Conservation (phyloP, 1,140 invertebrate genomes). For the Drosophila biarmipes region DNA sequence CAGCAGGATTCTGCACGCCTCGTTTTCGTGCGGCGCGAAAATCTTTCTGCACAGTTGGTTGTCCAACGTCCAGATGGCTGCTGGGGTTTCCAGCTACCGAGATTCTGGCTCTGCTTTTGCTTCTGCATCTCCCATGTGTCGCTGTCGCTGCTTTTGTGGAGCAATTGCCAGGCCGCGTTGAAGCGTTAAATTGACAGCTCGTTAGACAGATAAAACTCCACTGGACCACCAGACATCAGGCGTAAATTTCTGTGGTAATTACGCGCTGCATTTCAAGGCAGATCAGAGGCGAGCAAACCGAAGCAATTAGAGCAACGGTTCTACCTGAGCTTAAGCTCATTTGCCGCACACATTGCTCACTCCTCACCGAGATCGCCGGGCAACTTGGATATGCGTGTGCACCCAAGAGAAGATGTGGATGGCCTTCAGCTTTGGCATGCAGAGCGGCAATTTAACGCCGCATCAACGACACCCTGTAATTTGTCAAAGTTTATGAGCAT, state of each 20-base stretch:
- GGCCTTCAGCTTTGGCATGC: conserved; percentile 34
- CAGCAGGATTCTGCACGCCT: conserved; percentile 71
- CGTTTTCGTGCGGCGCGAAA: conserved; percentile 80
- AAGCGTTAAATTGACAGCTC: conserved; percentile 83
- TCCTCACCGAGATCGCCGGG: conserved; percentile 15
- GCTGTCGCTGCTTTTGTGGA: conserved; percentile 70
- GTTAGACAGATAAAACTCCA: conserved; percentile 59
- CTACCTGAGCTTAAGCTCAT: conserved; percentile 66
- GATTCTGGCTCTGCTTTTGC: neutral
- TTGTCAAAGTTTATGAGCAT: conserved; percentile 45
- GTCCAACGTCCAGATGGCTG: conserved; percentile 4
- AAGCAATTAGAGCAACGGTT: conserved; percentile 78
- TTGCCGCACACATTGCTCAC: conserved; percentile 69
- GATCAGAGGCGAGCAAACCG: conserved; percentile 51
- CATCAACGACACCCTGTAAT: conserved; percentile 44
- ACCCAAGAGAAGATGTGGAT: neutral
- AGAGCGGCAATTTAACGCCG: conserved; percentile 53
- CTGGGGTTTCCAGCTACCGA: conserved; percentile 10
- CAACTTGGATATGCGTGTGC: conserved; percentile 48
- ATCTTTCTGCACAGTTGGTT: conserved; percentile 70
- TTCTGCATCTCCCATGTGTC: conserved; percentile 56
- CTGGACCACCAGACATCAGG: conserved; percentile 35
- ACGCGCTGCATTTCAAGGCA: conserved; percentile 51
- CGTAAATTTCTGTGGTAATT: conserved; percentile 70
- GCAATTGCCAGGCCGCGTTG: conserved; percentile 76